Conservation (phyloP, 92 coral and sea anemone genomes). For the Pocillopora meandrina region DNA sequence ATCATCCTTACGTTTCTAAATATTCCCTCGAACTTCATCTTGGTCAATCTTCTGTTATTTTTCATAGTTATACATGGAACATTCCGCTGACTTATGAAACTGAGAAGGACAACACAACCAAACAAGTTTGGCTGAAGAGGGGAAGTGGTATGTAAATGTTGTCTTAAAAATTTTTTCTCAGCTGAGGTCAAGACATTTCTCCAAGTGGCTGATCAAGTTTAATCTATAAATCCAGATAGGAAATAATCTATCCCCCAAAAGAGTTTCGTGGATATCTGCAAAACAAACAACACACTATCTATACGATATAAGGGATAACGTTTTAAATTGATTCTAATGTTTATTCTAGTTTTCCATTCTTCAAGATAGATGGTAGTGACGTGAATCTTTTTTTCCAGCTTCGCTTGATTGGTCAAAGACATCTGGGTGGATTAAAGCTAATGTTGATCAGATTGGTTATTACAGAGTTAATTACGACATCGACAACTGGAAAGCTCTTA, state of each 20-base stretch:
- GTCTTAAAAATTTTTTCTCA: not conserved
- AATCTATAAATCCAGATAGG: no score
- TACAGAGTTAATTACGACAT: constrained; percentile 69
- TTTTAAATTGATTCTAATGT: no score
- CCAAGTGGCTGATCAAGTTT: no score
- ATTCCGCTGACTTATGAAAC: constrained; percentile 73
- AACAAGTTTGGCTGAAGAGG: constrained; percentile 55
- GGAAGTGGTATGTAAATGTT: constrained; percentile 14
- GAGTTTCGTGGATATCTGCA: not conserved
- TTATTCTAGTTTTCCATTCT: no score
- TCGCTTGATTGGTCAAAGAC: constrained; percentile 15
- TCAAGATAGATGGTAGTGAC: not conserved
- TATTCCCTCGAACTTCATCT: not conserved
- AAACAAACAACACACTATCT: not conserved
- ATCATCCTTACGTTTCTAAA: no score
- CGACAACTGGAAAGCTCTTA: constrained; percentile 60
- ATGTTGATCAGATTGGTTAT: constrained; percentile 63
- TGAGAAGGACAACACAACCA: constrained; percentile 20
- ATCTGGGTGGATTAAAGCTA: constrained; percentile 69
- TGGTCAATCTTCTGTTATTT: not conserved
- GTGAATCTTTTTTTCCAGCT: constrained; percentile 1
- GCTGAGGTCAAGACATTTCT: no score
- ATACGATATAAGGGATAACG: no score
- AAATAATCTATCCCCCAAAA: no score
- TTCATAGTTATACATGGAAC: constrained; percentile 65